These are phyloP conservation scores for Galeruca laticollis DNA, from an alignment of 2,888 invertebrate genomes.

Conservation along the genomic window DNA sequence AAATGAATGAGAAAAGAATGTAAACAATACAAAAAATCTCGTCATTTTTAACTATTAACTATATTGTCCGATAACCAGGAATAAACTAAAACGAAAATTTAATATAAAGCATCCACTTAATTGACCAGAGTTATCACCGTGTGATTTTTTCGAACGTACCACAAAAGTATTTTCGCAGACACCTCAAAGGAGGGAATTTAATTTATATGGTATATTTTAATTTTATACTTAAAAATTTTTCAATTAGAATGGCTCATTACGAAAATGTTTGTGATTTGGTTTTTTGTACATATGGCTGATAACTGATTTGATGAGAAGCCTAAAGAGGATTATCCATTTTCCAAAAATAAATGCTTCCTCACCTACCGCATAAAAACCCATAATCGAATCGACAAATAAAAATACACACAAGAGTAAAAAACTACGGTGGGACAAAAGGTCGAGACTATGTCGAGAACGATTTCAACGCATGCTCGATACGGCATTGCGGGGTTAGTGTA, in stretches of 20 bases:
- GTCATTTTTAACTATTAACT: too few relatives aligned
- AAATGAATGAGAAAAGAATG: too few relatives aligned
- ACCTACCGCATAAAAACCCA: not conserved
- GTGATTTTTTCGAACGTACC: not conserved
- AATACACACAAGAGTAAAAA: slow-evolving; percentile 41
- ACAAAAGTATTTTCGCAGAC: too few relatives aligned
- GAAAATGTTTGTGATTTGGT: not conserved
- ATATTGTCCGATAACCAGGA: too few relatives aligned
- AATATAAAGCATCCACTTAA: not conserved
- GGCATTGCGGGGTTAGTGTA: slow-evolving; percentile 16
- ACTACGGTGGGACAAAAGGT: slow-evolving; percentile 45
- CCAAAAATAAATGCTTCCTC: slow-evolving; percentile 6
- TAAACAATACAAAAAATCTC: too few relatives aligned
- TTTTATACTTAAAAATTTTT: too few relatives aligned
- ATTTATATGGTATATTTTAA: too few relatives aligned
- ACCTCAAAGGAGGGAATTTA: too few relatives aligned
- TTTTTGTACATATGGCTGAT: not conserved
- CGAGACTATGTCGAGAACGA: slow-evolving; percentile 28
- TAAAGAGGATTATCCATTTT: not conserved
- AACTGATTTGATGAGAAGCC: slow-evolving; percentile 10
- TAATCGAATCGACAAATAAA: slow-evolving; percentile 11
- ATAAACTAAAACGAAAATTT: too few relatives aligned
- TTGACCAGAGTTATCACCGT: not conserved
- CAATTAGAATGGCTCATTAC: not conserved
- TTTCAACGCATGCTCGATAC: slow-evolving; percentile 36